Base-by-base conservation (phyloP, 2,888 invertebrate genomes). In the Ichneumoninae sp. region DNA sequence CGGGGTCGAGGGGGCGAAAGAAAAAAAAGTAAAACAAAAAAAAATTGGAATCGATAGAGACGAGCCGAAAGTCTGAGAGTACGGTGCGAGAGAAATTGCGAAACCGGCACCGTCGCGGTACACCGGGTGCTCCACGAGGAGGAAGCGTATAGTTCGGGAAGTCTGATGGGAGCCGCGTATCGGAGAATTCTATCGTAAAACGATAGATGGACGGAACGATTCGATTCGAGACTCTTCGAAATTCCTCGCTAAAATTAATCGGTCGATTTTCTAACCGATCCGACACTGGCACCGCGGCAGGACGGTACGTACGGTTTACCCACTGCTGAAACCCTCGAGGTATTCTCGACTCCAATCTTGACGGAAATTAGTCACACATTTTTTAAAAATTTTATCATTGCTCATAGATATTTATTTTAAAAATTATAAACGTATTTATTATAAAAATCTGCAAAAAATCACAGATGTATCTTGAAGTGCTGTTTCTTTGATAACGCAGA, bases 171-270 rank as follows among this genome's bases (percentile, higher is more conserved):
- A 65, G 30, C 36, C 26, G 13, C 40, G 78, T 71, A 79, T 79
- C 78, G 78, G 22, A 70, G 71, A 65, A 71, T 79, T 50, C 63
- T 50, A 79, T 79, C 78, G 70, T 79, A 50, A 65, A 71, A 65
- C 50, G 50, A 79, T 79, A 65, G 22, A 50, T 26, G 36, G 36
- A 33, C 26, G 40, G 26, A 50, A 30, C 30, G 63, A 33, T 63
- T 16, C 63, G 63, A 63, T 71, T 33, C 19, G 19, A 33, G 40
- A 57, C 13, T 22, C 57, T 60, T 73, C 57, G 57, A 73, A 22
- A 60, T 73, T 60, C 73, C 40, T 40, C 22, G 40, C 5, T 19
- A 13, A 22, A 26, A 79, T 77, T 57, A 77, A 69, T 69, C 70
- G 60, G 8, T 63, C 19, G 63, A 50, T 52, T 71, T 65, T 79